Conservation (phyloP, 2,888 invertebrate genomes). For the Lymantria monacha region DNA sequence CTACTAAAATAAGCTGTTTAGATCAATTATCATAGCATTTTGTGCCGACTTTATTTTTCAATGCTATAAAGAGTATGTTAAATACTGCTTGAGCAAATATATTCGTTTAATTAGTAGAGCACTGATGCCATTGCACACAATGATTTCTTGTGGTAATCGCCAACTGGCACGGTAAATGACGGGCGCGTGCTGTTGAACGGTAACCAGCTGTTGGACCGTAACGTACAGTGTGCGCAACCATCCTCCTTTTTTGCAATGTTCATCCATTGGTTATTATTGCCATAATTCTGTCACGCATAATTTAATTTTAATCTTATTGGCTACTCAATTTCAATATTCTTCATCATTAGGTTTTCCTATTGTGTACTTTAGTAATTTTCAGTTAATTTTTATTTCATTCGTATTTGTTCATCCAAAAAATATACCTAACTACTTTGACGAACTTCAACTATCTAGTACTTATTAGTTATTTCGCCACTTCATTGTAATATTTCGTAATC, state of each 20-base stretch:
- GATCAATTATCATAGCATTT: too few species aligned
- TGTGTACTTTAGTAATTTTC: too few species aligned
- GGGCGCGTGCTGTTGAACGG: conserved; percentile 53
- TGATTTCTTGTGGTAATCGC: conserved; percentile 37
- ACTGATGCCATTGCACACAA: conserved; percentile 1
- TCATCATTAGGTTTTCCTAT: not conserved
- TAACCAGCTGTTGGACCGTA: conserved; percentile 65
- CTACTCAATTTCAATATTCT: conserved; percentile 13
- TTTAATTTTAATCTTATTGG: conserved; percentile 12
- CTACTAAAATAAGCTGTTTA: too few species aligned
- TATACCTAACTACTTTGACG: too few species aligned
- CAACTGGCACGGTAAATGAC: conserved; percentile 38
- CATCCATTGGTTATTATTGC: conserved; percentile 41
- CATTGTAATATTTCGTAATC: too few species aligned
- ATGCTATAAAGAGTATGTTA: too few species aligned
- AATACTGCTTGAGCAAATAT: too few species aligned
- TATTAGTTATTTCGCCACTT: too few species aligned
- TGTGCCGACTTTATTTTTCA: too few species aligned
- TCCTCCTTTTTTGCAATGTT: conserved; percentile 58
- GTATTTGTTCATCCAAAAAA: too few species aligned
- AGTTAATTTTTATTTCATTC: too few species aligned
- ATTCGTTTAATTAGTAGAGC: not conserved
- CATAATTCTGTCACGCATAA: conserved; percentile 39
- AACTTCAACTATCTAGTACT: too few species aligned
- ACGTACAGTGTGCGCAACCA: conserved; percentile 59